Conservation (phyloP, 53 echinoderm and acorn worm species). For the Luidia sarsii region DNA sequence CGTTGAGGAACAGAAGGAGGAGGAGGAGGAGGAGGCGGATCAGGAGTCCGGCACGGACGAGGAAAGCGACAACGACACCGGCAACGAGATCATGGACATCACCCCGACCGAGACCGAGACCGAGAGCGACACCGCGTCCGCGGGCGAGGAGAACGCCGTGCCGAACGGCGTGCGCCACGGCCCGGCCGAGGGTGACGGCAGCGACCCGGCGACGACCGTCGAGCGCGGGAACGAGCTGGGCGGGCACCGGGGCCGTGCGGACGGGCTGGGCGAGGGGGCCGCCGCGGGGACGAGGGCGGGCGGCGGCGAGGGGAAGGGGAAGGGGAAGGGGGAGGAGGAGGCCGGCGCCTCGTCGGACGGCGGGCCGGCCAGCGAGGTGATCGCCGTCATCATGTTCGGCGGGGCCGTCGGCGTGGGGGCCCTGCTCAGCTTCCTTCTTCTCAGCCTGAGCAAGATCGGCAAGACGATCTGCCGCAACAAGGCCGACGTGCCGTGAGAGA, state of each 20-base stretch:
- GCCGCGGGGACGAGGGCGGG: neutral
- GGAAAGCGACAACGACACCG: neutral
- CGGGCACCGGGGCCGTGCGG: neutral
- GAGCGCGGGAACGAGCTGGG: slow-evolving; percentile 19
- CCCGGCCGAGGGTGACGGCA: neutral
- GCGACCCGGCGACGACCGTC: neutral
- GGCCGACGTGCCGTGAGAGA: neutral
- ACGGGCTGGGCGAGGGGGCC: neutral
- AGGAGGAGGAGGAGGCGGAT: slow-evolving; percentile 5
- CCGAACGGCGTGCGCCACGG: slow-evolving; percentile 20
- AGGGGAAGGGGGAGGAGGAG: neutral
- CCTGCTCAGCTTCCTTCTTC: slow-evolving; percentile 16
- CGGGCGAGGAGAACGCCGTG: slow-evolving; percentile 6
- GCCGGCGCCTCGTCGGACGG: neutral
- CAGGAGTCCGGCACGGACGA: neutral
- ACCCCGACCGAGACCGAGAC: slow-evolving; percentile 25
- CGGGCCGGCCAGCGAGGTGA: slow-evolving; percentile 5
- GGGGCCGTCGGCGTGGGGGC: slow-evolving; percentile 11
- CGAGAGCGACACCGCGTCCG: neutral
- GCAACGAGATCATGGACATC: slow-evolving; percentile 26
- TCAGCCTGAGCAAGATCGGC: slow-evolving; percentile 8
- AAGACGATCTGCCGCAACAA: slow-evolving; percentile 12
- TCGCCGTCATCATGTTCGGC: slow-evolving; percentile 30
- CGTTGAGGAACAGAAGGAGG: neutral
- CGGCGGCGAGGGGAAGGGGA: neutral